phyloP scores from a whole-genome alignment of 2,113 vertebrate genomes.

The Ochotona curzoniae region DNA sequence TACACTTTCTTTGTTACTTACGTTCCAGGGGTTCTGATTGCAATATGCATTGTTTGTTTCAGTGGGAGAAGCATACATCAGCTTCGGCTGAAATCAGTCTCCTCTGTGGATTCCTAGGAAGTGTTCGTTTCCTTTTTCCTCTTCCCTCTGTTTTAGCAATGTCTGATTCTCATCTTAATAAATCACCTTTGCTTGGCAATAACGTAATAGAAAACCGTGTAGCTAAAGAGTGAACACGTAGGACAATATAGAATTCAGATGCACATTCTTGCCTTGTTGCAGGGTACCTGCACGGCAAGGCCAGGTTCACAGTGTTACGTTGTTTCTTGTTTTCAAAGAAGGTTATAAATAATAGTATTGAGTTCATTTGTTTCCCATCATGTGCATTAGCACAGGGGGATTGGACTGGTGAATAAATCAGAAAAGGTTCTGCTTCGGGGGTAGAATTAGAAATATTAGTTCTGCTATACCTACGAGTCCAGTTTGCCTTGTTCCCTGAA shows the following conservation, averaged over 20 bases:
- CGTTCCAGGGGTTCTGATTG: conserved; percentile 59
- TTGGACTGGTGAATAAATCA: not conserved
- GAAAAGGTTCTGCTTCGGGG: not conserved
- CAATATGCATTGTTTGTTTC: conserved; percentile 71
- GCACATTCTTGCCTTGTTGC: not conserved
- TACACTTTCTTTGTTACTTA: conserved; percentile 68
- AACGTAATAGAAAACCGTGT: conserved; percentile 68
- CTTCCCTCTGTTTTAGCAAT: conserved; percentile 76
- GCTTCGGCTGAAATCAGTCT: conserved; percentile 78
- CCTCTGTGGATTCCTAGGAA: conserved; percentile 76
- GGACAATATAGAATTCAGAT: conserved; percentile 29
- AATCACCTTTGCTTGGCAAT: conserved; percentile 75
- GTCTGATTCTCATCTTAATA: conserved; percentile 80
- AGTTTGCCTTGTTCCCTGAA: not conserved
- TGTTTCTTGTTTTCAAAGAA: not conserved
- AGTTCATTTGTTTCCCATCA: not conserved
- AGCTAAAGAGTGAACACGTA: conserved; percentile 48
- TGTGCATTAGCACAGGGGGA: not conserved
- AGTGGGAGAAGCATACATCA: conserved; percentile 74
- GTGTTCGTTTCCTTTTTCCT: conserved; percentile 76
- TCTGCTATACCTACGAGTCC: not conserved
- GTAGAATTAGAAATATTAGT: not conserved
- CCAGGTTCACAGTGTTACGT: not conserved
- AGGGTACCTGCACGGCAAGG: not conserved
- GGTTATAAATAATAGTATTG: not conserved